phyloP scores from a whole-genome alignment of 2,113 vertebrate genomes.

The Ciconia stormi region DNA sequence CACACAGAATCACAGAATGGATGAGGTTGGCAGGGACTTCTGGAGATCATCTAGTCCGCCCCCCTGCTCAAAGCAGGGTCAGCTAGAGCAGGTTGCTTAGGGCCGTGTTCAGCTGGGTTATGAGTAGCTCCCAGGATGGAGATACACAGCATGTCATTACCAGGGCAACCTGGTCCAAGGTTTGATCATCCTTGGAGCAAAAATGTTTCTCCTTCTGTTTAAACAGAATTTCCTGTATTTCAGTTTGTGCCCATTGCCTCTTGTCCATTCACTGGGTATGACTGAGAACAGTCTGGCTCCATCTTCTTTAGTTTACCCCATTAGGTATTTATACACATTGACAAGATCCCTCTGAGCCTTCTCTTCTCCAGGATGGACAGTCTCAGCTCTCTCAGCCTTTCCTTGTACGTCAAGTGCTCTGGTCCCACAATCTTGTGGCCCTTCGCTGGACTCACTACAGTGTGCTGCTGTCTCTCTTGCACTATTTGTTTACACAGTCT shows the following conservation, averaged over 20 bases:
- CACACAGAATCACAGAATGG: background rate
- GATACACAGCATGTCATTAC: background rate
- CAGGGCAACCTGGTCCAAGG: background rate
- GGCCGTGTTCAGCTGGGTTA: background rate
- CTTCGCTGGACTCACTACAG: background rate
- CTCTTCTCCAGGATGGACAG: background rate
- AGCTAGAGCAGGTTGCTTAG: background rate
- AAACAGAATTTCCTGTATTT: background rate
- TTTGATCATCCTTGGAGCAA: background rate
- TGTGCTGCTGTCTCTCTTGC: background rate
- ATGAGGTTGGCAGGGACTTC: background rate
- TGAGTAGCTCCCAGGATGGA: background rate
- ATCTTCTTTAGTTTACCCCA: background rate
- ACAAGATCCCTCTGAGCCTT: background rate
- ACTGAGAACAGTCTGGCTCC: background rate
- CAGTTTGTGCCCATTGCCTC: background rate
- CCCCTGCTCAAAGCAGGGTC: background rate
- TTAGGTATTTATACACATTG: background rate
- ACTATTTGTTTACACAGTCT: background rate
- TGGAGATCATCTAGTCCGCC: background rate
- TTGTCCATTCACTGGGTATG: background rate
- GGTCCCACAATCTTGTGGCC: background rate
- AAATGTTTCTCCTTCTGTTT: background rate
- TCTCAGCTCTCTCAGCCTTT: background rate
- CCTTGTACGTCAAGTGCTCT: background rate